Percentiles rank a stretch among this genome's conserved stretches.
Evolutionary conservation across 2,113 vertebrate species (phyloP).

Genomic region (Phodopus roborovskii): DNA sequence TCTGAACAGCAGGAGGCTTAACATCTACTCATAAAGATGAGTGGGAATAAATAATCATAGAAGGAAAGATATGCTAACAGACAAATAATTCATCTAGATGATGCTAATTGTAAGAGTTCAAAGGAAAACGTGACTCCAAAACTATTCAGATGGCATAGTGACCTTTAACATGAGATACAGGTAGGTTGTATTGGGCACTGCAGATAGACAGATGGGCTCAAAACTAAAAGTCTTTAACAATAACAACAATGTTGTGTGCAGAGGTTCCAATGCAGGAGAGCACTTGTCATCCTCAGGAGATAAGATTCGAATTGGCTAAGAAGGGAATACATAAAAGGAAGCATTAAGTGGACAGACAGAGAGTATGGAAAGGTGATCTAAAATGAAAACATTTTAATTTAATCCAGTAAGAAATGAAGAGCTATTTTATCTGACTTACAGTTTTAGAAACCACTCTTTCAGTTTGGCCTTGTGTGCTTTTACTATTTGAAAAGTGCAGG

Average conservation of each 20-base stretch:
- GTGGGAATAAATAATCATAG: not conserved
- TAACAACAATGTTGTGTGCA: not conserved
- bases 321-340: not conserved
- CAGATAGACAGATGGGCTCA: not conserved
- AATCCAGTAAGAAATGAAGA: not conserved
- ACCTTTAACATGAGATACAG: not conserved
- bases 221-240: not conserved
- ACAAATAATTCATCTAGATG: not conserved
- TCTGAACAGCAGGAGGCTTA: not conserved
- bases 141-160: not conserved
- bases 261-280: not conserved
- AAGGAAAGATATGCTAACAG: not conserved
- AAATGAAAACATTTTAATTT: not conserved
- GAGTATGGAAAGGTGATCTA: not conserved
- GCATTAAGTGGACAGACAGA: not conserved
- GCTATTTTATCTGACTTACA: not conserved
- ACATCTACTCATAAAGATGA: constrained; percentile 9
- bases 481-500: not conserved
- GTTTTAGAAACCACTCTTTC: constrained; percentile 1
- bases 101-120: not conserved
- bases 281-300: not conserved
- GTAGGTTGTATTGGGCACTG: not conserved
- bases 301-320: not conserved
- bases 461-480: not conserved
- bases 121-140: not conserved